A percentile compares a stretch with the other conserved stretches of the same genome.
Evolutionary conservation across 2,888 invertebrate genomes (phyloP).

Genomic region (Pandemis cinnamomeana): DNA sequence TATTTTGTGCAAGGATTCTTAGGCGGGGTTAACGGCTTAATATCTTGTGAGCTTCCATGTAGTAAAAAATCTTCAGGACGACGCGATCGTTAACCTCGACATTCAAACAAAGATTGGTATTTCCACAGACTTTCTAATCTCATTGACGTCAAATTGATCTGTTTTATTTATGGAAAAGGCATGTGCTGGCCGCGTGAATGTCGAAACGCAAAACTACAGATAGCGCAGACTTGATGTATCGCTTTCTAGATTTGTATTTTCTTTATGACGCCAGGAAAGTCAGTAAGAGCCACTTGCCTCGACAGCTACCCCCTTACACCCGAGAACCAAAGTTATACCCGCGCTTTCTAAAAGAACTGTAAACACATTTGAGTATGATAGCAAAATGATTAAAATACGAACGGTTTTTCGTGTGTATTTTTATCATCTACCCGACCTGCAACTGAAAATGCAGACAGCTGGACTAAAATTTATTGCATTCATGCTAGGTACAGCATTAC

Average conservation of each 20-base stretch:
- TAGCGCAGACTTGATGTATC: slow-evolving; percentile 10
- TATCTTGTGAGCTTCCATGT: background rate
- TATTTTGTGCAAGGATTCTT: no score
- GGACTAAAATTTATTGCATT: no score
- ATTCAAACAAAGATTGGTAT: background rate
- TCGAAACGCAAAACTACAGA: slow-evolving; percentile 8
- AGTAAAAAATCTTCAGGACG: background rate
- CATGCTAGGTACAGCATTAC: no score
- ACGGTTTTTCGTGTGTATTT: no score
- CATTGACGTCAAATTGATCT: slow-evolving; percentile 1
- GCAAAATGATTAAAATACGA: no score
- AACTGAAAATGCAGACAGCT: no score
- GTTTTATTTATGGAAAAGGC: background rate
- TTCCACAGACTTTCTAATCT: slow-evolving; percentile 11
- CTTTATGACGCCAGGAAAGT: background rate
- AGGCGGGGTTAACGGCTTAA: background rate
- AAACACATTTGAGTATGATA: no score
- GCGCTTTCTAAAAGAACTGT: no score
- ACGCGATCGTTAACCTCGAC: background rate
- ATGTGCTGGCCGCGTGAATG: slow-evolving; percentile 14
- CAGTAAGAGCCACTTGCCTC: background rate
- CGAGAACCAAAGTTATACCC: background rate
- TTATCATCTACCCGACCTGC: no score
- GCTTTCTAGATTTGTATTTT: background rate
- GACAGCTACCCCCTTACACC: background rate